Conservation (phyloP, 2,797 vertebrate species). For the Tokudaia muenninki region DNA sequence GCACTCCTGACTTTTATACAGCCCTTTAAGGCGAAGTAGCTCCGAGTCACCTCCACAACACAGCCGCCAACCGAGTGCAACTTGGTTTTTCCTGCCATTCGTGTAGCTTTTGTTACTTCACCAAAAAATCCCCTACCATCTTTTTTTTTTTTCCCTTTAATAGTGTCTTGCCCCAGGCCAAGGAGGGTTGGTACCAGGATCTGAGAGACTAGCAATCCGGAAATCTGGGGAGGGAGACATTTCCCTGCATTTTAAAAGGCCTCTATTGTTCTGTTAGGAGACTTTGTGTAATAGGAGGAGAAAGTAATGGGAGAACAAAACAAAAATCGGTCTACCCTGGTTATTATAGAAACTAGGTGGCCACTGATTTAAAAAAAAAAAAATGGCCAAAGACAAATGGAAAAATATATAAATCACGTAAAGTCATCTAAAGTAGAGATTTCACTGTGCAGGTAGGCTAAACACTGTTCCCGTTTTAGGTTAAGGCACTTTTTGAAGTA, state of each 20-base stretch:
- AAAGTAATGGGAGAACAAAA: background rate
- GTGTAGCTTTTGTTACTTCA: background rate
- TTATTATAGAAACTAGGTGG: constrained; percentile 43
- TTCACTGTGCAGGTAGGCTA: background rate
- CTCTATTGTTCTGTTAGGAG: constrained; percentile 66
- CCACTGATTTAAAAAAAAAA: background rate
- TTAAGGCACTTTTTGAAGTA: constrained; percentile 19
- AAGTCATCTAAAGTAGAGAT: constrained; percentile 15
- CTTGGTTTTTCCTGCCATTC: background rate
- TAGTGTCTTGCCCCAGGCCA: background rate
- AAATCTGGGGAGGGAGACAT: constrained; percentile 69
- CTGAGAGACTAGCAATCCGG: constrained; percentile 43
- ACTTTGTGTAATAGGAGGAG: constrained; percentile 54
- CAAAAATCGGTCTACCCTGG: background rate
- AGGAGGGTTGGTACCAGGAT: background rate
- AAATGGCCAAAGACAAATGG: constrained; percentile 19
- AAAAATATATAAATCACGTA: constrained; percentile 16
- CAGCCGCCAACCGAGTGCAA: background rate
- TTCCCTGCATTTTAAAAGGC: constrained; percentile 74
- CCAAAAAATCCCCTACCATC: constrained; percentile 17
- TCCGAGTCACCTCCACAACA: background rate
- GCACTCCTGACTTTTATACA: background rate
- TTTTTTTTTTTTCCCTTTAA: constrained; percentile 57
- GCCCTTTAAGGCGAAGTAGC: background rate
- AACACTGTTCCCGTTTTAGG: background rate